phyloP scores from a whole-genome alignment of 2,797 vertebrate genomes.

The Helostoma temminkii region DNA sequence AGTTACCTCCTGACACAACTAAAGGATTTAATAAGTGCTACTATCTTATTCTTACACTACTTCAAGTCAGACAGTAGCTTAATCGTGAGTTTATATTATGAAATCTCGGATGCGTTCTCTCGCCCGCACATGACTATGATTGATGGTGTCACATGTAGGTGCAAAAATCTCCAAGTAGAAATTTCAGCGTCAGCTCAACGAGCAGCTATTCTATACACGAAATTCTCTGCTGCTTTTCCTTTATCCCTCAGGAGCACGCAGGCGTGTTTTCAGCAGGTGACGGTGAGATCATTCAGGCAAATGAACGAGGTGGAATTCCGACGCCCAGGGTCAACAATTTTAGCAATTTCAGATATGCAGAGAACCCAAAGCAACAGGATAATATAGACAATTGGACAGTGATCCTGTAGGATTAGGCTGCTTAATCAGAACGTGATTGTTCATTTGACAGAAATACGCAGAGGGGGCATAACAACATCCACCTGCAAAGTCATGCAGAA shows the following conservation, averaged over 20 bases:
- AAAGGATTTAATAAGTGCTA: too few species aligned
- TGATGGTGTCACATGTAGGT: not conserved
- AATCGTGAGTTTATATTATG: constrained; percentile 7
- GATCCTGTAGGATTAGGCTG: constrained; percentile 80
- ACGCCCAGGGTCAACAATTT: constrained; percentile 79
- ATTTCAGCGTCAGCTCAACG: constrained; percentile 70
- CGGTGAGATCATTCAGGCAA: constrained; percentile 67
- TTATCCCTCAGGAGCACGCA: constrained; percentile 60
- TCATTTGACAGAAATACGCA: constrained; percentile 76
- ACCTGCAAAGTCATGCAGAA: constrained; percentile 82
- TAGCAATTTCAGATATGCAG: constrained; percentile 84
- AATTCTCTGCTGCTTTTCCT: constrained; percentile 69
- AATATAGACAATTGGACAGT: constrained; percentile 80
- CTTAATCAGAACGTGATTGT: constrained; percentile 81
- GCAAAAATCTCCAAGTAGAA: constrained; percentile 59
- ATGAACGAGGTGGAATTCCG: constrained; percentile 72
- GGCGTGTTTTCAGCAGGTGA: constrained; percentile 67
- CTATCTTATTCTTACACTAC: constrained; percentile 11
- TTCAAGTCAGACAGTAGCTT: not conserved
- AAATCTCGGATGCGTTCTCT: constrained; percentile 2
- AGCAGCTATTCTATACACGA: constrained; percentile 71
- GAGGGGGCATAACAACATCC: constrained; percentile 69
- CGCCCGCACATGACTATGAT: constrained; percentile 10
- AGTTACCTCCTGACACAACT: too few species aligned
- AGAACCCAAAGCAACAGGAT: constrained; percentile 77